A percentile compares a stretch with the other conserved stretches of the same genome.
phyloP scores from a whole-genome alignment of 1,140 invertebrate species.

The Hermatobates lingyangjiaoensis region DNA sequence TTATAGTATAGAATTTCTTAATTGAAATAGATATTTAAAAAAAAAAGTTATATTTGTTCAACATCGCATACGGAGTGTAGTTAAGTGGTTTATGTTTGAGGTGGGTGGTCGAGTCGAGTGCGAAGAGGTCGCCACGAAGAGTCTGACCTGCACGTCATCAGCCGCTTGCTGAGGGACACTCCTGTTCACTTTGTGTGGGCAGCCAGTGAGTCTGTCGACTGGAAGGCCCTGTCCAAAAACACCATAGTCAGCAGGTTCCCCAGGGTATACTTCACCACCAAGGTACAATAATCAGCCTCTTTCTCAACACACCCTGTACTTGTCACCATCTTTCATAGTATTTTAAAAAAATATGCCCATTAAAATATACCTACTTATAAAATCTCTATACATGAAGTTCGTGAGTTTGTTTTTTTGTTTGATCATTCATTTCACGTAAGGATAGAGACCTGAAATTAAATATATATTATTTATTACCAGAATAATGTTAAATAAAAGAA shows the following conservation, averaged over 20 bases:
- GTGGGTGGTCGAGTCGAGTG: constrained; percentile 4
- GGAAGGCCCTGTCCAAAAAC: constrained; percentile 10
- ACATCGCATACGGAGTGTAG: neutral
- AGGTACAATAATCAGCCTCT: no score
- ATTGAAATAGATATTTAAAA: neutral
- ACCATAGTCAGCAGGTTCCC: constrained; percentile 15
- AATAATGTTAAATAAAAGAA: no score
- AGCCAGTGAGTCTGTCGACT: constrained; percentile 11
- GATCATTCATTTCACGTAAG: no score
- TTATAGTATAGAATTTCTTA: neutral
- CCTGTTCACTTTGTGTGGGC: constrained; percentile 14
- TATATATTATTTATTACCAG: no score
- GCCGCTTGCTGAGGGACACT: constrained; percentile 9
- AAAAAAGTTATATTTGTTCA: neutral
- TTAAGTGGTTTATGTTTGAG: neutral
- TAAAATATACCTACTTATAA: no score
- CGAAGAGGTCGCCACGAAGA: neutral
- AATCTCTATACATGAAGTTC: no score
- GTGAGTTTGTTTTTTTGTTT: no score
- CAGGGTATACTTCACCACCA: constrained; percentile 15
- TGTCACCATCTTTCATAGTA: no score
- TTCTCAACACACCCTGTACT: no score
- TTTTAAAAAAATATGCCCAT: no score
- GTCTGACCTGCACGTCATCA: constrained; percentile 1
- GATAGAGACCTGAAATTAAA: no score